Evolutionary conservation across 2,797 vertebrate species (phyloP).

Genomic region (Bradypus variegatus): DNA sequence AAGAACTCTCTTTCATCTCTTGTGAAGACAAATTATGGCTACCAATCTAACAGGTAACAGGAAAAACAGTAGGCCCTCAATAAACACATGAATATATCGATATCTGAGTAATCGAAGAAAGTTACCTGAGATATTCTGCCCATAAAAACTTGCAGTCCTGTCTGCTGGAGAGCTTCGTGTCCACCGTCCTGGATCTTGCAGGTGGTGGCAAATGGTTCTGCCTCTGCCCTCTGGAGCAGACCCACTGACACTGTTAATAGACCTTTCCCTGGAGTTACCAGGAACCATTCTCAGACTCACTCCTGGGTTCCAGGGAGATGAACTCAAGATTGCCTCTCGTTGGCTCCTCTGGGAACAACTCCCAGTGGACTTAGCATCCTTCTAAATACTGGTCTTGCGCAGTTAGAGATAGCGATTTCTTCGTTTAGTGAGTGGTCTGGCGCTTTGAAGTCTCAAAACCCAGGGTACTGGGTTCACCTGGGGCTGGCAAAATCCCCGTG

Average conservation of each 20-base stretch:
- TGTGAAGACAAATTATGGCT: not conserved
- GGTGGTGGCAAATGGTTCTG: fast-evolving
- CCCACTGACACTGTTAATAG: not conserved
- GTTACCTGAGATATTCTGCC: not conserved
- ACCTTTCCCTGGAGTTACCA: not conserved
- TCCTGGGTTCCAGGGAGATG: too few species aligned
- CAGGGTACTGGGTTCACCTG: not conserved
- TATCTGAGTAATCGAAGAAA: not conserved
- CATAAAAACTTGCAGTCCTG: not conserved
- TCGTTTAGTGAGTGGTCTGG: not conserved
- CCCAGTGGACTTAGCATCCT: not conserved
- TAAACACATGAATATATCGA: not conserved
- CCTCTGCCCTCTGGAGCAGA: not conserved
- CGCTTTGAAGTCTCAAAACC: not conserved
- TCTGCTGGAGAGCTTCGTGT: not conserved
- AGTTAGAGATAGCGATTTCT: not conserved
- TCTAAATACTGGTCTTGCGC: not conserved
- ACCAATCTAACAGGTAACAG: not conserved
- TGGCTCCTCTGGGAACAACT: not conserved
- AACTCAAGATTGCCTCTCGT: not conserved
- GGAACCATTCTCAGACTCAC: not conserved
- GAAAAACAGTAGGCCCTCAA: not conserved
- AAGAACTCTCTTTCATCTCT: not conserved
- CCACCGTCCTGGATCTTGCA: not conserved
- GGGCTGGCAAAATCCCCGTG: not conserved